Conservation (phyloP, 2,888 invertebrate genomes). For the Meteorus colon region DNA sequence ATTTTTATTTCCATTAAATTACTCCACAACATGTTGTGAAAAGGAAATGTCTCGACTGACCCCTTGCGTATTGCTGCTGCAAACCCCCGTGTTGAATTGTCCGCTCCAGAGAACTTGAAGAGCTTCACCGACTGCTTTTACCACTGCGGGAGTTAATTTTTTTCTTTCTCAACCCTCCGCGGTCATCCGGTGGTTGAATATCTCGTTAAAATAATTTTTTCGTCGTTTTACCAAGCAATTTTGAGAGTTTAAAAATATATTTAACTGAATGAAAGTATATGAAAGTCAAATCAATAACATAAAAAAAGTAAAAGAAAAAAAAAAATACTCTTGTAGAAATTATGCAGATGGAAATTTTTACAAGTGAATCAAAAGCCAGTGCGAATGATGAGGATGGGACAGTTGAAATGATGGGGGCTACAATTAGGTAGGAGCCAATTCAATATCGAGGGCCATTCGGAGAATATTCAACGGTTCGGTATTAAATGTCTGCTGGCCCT, state of each 20-base stretch:
- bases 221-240: slow-evolving; percentile 9
- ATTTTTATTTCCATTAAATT: slow-evolving; percentile 48
- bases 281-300: slow-evolving; percentile 63
- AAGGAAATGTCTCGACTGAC: slow-evolving; percentile 39
- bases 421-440: slow-evolving; percentile 72
- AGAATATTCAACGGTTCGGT: slow-evolving; percentile 69
- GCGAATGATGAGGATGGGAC: slow-evolving; percentile 25
- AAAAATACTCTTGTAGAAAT: slow-evolving; percentile 66
- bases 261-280: slow-evolving; percentile 23
- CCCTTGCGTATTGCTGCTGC: slow-evolving; percentile 34
- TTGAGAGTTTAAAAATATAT: slow-evolving; percentile 25
- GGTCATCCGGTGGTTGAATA: slow-evolving; percentile 48
- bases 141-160: slow-evolving; percentile 48
- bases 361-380: slow-evolving; percentile 62
- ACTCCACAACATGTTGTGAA: slow-evolving; percentile 38
- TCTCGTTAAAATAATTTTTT: slow-evolving; percentile 19
- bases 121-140: slow-evolving; percentile 42
- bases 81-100: slow-evolving; percentile 34
- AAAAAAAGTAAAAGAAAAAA: slow-evolving; percentile 46
- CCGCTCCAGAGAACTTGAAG: slow-evolving; percentile 52
- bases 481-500: slow-evolving; percentile 68
- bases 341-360: slow-evolving; percentile 71
- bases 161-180: slow-evolving; percentile 45
- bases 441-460: slow-evolving; percentile 71
- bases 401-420: slow-evolving; percentile 53